phyloP scores from a whole-genome alignment of 1,140 invertebrate genomes.

The Lethocerus indicus region DNA sequence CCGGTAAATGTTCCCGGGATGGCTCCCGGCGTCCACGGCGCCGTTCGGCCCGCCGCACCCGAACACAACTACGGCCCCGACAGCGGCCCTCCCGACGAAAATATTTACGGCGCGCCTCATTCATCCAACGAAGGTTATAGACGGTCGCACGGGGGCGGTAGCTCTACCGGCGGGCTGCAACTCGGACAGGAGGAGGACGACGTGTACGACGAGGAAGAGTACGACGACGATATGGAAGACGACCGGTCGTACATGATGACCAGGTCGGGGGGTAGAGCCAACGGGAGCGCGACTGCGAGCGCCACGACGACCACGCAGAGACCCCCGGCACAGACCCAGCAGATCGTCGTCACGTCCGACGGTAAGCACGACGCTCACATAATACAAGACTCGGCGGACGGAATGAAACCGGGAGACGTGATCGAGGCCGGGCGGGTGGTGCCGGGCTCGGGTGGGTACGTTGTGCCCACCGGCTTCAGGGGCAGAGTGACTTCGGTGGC shows the following conservation, averaged over 20 bases:
- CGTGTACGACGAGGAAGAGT: constrained; percentile 28
- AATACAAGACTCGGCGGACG: constrained; percentile 20
- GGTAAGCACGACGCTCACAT: constrained; percentile 24
- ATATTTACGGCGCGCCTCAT: no score
- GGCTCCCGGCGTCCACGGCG: no score
- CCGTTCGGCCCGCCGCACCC: no score
- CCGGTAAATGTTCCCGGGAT: no score
- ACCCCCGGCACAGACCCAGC: constrained; percentile 20
- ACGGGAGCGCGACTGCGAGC: background rate
- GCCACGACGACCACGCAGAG: constrained; percentile 3
- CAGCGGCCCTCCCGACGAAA: no score
- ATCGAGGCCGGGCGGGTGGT: constrained; percentile 41
- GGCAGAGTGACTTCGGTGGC: constrained; percentile 41
- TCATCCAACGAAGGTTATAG: no score
- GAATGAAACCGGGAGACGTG: constrained; percentile 26
- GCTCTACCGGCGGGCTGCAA: no score
- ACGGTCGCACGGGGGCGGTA: no score
- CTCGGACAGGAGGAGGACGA: constrained; percentile 7
- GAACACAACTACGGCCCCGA: no score
- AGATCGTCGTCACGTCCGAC: constrained; percentile 17
- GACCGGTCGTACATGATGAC: constrained; percentile 28
- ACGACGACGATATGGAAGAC: constrained; percentile 31
- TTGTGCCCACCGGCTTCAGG: constrained; percentile 45
- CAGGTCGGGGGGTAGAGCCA: constrained; percentile 2
- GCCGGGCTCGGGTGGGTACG: constrained; percentile 39